Conservation (phyloP, 2,797 vertebrate species). For the Rhinatrema bivittatum region DNA sequence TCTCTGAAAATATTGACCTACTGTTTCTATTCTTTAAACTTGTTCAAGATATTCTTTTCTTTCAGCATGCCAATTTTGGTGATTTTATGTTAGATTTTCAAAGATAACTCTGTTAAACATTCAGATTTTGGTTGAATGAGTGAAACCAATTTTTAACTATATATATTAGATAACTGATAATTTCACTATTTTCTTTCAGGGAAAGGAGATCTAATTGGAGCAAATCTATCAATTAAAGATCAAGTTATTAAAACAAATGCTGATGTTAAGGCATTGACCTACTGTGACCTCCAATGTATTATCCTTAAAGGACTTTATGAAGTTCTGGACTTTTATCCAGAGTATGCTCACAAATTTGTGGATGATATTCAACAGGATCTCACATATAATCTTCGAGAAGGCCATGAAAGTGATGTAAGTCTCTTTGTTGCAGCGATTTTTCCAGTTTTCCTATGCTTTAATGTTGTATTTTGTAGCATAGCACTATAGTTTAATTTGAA, state of each 20-base stretch:
- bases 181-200: constrained; percentile 63
- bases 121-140: too few relatives aligned
- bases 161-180: too few relatives aligned
- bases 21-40: too few relatives aligned
- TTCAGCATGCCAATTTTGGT: too few relatives aligned
- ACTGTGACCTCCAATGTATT: constrained; percentile 95
- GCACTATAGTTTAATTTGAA: not conserved
- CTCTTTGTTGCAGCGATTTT: constrained; percentile 7
- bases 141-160: too few relatives aligned
- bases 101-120: too few relatives aligned
- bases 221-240: constrained; percentile 84
- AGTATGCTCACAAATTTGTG: constrained; percentile 87
- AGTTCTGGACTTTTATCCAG: constrained; percentile 91
- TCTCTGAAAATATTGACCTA: too few relatives aligned
- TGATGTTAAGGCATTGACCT: constrained; percentile 93
- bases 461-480: not conserved
- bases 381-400: constrained; percentile 93
- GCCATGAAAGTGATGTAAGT: constrained; percentile 88
- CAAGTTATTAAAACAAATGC: constrained; percentile 95
- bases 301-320: constrained; percentile 92
- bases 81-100: too few relatives aligned
- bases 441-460: not conserved
- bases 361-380: constrained; percentile 94
- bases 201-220: constrained; percentile 93
- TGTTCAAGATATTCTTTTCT: too few relatives aligned